Conservation (phyloP, 2,113 vertebrate species). For the Labeo catla region DNA sequence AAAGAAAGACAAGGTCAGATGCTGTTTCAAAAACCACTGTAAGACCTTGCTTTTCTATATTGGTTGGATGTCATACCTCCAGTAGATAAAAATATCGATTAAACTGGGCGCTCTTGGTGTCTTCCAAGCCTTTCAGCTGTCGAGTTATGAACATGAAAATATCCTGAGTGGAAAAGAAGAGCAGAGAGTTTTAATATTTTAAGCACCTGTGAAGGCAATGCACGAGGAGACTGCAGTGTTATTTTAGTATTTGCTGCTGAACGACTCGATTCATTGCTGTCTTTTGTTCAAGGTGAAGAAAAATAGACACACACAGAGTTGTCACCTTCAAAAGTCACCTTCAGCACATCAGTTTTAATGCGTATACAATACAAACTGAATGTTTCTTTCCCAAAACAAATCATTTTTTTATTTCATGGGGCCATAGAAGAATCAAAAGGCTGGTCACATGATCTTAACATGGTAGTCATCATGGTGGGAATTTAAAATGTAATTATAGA, state of each 20-base stretch:
- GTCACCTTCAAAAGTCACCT: background rate
- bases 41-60: background rate
- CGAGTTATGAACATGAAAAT: conserved; percentile 99
- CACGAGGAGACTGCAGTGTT: background rate
- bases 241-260: conserved; percentile 9
- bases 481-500: background rate
- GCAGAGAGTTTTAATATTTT: background rate
- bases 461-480: background rate
- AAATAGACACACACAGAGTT: background rate
- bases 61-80: conserved; percentile 79
- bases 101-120: conserved; percentile 98
- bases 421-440: background rate
- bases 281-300: conserved; percentile 11
- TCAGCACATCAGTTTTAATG: background rate
- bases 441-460: background rate
- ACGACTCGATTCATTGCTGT: background rate
- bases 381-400: background rate
- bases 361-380: background rate
- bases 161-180: conserved; percentile 78
- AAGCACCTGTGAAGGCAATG: background rate
- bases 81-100: conserved; percentile 99
- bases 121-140: conserved; percentile 96
- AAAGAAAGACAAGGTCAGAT: background rate
- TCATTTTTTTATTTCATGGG: background rate
- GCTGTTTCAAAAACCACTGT: background rate